Conservation (phyloP, 2,113 vertebrate genomes). For the Ochotona princeps region DNA sequence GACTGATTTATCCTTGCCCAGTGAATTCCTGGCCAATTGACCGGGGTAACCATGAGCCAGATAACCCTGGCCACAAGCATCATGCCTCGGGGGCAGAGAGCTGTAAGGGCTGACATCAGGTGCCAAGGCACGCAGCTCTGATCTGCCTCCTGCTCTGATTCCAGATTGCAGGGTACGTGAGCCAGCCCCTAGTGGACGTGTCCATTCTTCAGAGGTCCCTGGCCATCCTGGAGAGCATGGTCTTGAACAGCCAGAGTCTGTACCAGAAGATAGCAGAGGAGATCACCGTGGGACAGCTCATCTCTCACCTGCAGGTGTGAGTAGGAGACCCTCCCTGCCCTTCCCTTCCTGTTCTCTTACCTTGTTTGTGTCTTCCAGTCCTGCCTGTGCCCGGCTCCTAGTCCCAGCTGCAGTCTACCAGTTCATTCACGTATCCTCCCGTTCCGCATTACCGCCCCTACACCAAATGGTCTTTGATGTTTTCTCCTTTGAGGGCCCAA, state of each 20-base stretch:
- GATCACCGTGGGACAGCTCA: slow-evolving; percentile 98
- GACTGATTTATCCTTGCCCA: background rate
- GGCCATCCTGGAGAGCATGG: slow-evolving; percentile 99
- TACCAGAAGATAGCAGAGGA: slow-evolving; percentile 98
- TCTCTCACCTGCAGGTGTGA: slow-evolving; percentile 99
- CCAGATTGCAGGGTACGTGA: slow-evolving; percentile 97
- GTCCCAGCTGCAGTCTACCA: background rate
- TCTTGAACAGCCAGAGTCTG: slow-evolving; percentile 97
- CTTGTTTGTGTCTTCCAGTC: background rate
- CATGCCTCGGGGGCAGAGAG: background rate
- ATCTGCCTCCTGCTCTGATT: background rate
- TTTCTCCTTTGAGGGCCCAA: background rate
- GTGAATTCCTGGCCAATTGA: background rate
- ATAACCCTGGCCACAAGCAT: background rate
- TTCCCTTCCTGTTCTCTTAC: no score
- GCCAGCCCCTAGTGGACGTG: slow-evolving; percentile 97
- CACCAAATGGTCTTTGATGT: background rate
- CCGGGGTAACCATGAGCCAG: background rate
- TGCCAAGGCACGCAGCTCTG: background rate
- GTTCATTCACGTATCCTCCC: background rate
- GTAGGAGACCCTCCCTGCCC: slow-evolving; percentile 77
- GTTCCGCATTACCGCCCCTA: no score
- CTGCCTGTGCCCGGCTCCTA: background rate
- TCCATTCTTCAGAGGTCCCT: slow-evolving; percentile 98
- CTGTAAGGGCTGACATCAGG: accelerated